Evolutionary conservation across 2,888 invertebrate genomes (phyloP).

Genomic region (Lysandra bellargus): DNA sequence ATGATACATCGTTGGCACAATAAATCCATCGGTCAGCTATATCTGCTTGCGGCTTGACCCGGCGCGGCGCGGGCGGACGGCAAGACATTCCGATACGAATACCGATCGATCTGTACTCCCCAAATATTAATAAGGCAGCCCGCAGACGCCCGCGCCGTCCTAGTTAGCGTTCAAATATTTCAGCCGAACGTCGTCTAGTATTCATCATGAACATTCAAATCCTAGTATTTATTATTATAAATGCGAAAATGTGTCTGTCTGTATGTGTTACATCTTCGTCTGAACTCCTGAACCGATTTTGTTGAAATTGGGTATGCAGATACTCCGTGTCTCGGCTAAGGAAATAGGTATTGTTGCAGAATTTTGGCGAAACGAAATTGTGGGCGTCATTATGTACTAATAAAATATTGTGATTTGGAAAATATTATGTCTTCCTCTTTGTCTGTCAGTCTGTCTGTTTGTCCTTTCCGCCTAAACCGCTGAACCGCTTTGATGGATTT

Average conservation of each 20-base stretch:
- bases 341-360: too few species aligned
- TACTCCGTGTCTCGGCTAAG: too few species aligned
- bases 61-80: conserved; percentile 42
- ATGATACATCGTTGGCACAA: conserved; percentile 41
- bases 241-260: not conserved
- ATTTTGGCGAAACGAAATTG: too few species aligned
- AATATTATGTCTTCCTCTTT: too few species aligned
- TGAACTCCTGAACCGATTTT: too few species aligned
- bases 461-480: too few species aligned
- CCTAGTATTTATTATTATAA: not conserved
- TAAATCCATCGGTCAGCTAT: conserved; percentile 46
- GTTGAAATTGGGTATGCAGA: too few species aligned
- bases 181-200: not conserved
- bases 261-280: too few species aligned
- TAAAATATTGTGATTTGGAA: too few species aligned
- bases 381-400: too few species aligned
- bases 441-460: too few species aligned
- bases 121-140: conserved; percentile 33
- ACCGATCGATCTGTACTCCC: conserved; percentile 44
- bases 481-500: too few species aligned
- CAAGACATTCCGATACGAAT: conserved; percentile 53
- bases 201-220: not conserved
- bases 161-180: conserved; percentile 9
- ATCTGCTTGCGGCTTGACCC: conserved; percentile 53
- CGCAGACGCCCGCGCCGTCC: not conserved